Base-by-base conservation (phyloP, 2,888 invertebrate species). In the Zygaena filipendulae region DNA sequence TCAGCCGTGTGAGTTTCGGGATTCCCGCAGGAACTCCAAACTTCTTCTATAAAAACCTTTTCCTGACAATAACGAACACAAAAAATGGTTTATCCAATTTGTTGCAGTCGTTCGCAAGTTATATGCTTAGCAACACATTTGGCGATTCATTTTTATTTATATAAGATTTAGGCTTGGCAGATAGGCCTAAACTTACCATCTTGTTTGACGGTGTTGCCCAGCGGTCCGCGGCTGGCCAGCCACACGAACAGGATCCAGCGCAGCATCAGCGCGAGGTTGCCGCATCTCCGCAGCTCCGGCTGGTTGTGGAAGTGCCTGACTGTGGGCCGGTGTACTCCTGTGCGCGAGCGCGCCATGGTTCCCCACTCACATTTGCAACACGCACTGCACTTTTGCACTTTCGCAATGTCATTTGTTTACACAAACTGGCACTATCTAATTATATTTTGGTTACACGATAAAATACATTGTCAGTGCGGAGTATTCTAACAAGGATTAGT, bases 281-380 rank as follows among this genome's bases (percentile, higher is more conserved):
- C 60, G 2, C 66, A 58, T 16, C 61, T 45, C 53, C 59, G 70
- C 47, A 77, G 52, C 49, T 75, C 75, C 4, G 74, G 77, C 53
- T 74, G 75, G 52, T 75, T 75, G 57, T 77, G 77, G 50, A 75
- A 75, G 42, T 75, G 77, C 43, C 77, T 49, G 40, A 62, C 68
- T 21, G 77, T 71, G 38, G 77, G 72, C 49, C 58, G 50, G 40
- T 46, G 52, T 41, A 56, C 52, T 33, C 48, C 46, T 29, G 49
- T 38, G 35, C 50, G 49, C 33, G 53, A 53, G 28, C 59, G 54
- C 38, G 60, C 67, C 75, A 75, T 75, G 33, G 27, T 50, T 35
- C 32, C 35, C 27, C 39, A 39, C 36, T 36, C 40, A 47, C 24
- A 30, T 25, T 33, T 30, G 27, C 28, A 27, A 28, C 30, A 29